Evolutionary conservation across 2,113 vertebrate genomes (phyloP), one percentile per base, ranked within the genome.

Genomic region (Silurus meridionalis): DNA sequence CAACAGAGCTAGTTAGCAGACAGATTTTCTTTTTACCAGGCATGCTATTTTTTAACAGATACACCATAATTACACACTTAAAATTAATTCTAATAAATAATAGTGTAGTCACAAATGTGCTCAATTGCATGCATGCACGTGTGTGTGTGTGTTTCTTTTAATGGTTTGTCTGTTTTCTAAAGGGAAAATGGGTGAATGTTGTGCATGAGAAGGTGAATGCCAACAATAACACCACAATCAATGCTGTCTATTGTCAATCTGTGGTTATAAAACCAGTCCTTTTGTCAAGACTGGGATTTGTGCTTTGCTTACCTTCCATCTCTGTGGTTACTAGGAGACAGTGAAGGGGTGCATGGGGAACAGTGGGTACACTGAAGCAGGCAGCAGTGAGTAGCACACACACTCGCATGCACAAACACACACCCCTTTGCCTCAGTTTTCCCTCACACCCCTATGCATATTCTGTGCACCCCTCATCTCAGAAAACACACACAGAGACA

Each of bases 271-370:
- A 74, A 74, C 6, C 82, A 72, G 87, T 28, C 23, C 60, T 67
- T 72, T 84, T 86, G 84, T 83, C 78, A 71, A 85, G 69, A 64
- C 86, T 23, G 0, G n/a, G 64, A 79, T 89, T 82, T 86, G 75
- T 88, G 63, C 0, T 3, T 66, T 71, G 28, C 75, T 75, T 86
- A 87, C 86, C 84, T 89, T 82, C 83, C 25, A 90, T 92, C 83
- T 28, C 89, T 55, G 10, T 88, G 87, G 90, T 83, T 93, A 93
- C 91, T 84, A 66, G 82, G 90, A 86, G 86, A 91, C 83, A 50
- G 79, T 48, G 74, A 72, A 90, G 80, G 88, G 85, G 85, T 88
- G 87, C 77, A 89, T 79, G 52, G 77, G 84, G 85, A 91, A 85
- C 87, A 90, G 85, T 89, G 61, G 50, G 85, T 61, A 90, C 75